These are phyloP conservation scores for Diarsia brunnea DNA, from an alignment of 2,888 invertebrate species.

Conservation along the genomic window DNA sequence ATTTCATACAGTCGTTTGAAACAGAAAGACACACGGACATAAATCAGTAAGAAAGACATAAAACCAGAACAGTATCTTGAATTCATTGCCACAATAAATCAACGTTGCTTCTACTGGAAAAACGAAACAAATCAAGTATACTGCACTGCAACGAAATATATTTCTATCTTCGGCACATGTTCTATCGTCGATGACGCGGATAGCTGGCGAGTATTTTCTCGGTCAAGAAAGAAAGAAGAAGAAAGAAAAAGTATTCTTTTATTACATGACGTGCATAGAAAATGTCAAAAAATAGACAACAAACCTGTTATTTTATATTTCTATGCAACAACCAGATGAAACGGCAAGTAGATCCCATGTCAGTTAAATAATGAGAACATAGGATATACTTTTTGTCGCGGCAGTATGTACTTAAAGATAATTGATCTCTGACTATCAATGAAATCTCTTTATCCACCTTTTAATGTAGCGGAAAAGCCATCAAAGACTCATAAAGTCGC, in stretches of 20 bases:
- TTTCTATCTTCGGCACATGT: constrained; percentile 29
- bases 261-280: no score
- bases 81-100: constrained; percentile 50
- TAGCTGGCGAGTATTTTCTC: background rate
- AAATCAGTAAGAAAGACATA: constrained; percentile 22
- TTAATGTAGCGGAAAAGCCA: background rate
- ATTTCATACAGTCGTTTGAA: constrained; percentile 3
- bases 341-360: background rate
- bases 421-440: background rate
- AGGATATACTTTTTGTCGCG: no score
- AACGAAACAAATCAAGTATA: constrained; percentile 51
- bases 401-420: no score
- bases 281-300: no score
- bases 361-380: background rate
- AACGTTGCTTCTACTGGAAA: constrained; percentile 36
- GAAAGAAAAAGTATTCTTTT: no score
- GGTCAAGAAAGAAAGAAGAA: background rate
- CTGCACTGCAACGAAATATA: constrained; percentile 41
- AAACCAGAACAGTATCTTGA: constrained; percentile 28
- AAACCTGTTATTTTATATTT: no score
- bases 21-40: constrained; percentile 28
- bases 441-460: background rate
- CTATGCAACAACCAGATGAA: no score
- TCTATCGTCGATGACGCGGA: background rate
- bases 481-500: background rate